A percentile compares a stretch with the other conserved stretches of the same genome.
Conservation (phyloP, 2,113 vertebrate species). For the Chionodraco myersi region DNA sequence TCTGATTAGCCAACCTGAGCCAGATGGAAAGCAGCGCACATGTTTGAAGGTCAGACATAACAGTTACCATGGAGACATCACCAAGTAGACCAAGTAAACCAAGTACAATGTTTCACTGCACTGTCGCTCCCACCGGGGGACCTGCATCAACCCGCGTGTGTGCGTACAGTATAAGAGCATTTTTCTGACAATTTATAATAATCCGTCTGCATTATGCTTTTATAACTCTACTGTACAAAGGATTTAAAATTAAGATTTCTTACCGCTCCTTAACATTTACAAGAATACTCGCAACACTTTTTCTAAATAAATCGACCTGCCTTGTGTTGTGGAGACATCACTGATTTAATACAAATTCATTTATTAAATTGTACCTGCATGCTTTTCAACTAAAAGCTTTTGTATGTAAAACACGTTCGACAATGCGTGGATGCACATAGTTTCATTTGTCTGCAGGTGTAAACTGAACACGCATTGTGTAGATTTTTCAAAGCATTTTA, state of each 20-base stretch:
- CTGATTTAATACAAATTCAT: too few relatives aligned
- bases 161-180: slow-evolving; percentile 16
- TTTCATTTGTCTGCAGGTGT: slow-evolving; percentile 2
- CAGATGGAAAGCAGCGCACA: slow-evolving; percentile 69
- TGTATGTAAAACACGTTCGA: slow-evolving; percentile 1
- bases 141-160: slow-evolving; percentile 33
- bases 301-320: background rate
- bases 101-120: slow-evolving; percentile 43
- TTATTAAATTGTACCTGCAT: background rate
- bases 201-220: background rate
- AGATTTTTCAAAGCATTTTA: slow-evolving; percentile 40
- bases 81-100: slow-evolving; percentile 66
- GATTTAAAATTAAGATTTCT: background rate
- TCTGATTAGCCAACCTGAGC: slow-evolving; percentile 72
- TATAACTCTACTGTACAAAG: slow-evolving; percentile 6
- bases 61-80: slow-evolving; percentile 82
- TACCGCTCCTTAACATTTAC: background rate
- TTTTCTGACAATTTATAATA: slow-evolving; percentile 10
- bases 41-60: slow-evolving; percentile 82
- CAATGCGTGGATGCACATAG: background rate
- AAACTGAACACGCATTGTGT: slow-evolving; percentile 17
- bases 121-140: slow-evolving; percentile 45
- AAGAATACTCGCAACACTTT: background rate
- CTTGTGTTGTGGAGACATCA: background rate
- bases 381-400: background rate